Conservation (phyloP, 2,888 invertebrate species). For the Aethes cnicana region DNA sequence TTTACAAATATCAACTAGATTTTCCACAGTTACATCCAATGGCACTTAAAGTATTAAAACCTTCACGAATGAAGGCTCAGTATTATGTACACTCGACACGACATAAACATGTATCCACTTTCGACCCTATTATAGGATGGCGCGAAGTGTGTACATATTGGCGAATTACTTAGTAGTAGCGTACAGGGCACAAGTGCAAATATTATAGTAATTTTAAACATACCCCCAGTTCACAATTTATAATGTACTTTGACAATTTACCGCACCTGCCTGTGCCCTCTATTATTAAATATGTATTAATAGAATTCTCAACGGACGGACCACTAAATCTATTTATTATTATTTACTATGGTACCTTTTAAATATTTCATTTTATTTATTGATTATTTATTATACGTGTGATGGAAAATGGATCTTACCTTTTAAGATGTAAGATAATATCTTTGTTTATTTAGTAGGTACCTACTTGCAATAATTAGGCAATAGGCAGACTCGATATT, state of each 20-base stretch:
- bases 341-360: conserved; percentile 32
- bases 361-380: conserved; percentile 13
- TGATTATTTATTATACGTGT: conserved; percentile 5
- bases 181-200: conserved; percentile 5
- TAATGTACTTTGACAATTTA: conserved; percentile 5
- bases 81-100: background rate
- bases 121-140: too few species aligned
- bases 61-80: background rate
- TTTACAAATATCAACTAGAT: conserved; percentile 24
- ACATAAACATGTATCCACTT: too few species aligned
- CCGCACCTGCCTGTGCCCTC: background rate
- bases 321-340: conserved; percentile 50
- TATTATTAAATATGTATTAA: conserved; percentile 10
- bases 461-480: too few species aligned
- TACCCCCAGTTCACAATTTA: background rate
- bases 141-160: too few species aligned
- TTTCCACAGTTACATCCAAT: conserved; percentile 23
- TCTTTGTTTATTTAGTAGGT: too few species aligned
- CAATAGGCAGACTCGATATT: too few species aligned
- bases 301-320: conserved; percentile 55
- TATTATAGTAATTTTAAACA: background rate
- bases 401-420: background rate
- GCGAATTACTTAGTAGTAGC: background rate
- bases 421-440: too few species aligned
- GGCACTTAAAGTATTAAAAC: conserved; percentile 20